Conservation (phyloP, 2,113 vertebrate species). For the Salvelinus alpinus region DNA sequence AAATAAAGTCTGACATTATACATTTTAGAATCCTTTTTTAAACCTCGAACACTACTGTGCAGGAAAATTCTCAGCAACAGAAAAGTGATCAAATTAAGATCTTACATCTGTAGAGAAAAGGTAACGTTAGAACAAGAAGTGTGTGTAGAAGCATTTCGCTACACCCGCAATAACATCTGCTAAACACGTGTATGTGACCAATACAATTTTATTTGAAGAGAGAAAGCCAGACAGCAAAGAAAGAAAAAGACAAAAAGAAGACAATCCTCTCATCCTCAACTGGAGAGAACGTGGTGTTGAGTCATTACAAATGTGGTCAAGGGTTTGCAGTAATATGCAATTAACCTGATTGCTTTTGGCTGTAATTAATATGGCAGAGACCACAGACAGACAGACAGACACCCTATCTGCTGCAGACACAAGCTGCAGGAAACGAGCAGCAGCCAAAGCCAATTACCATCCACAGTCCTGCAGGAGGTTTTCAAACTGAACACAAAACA, state of each 20-base stretch:
- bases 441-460: constrained; percentile 31
- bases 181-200: too few species aligned
- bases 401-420: neutral
- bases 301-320: constrained; percentile 31
- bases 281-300: constrained; percentile 10
- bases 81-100: too few species aligned
- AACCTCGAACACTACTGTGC: too few species aligned
- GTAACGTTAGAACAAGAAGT: too few species aligned
- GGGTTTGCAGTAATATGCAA: constrained; percentile 39
- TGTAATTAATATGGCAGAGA: constrained; percentile 54
- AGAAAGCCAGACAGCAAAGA: neutral
- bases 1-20: too few species aligned
- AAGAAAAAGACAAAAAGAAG: neutral
- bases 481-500: too few species aligned
- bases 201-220: too few species aligned
- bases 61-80: too few species aligned
- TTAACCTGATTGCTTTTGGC: constrained; percentile 52
- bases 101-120: too few species aligned
- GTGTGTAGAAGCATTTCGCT: too few species aligned
- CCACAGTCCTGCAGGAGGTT: neutral
- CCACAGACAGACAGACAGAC: constrained; percentile 2
- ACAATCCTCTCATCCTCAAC: neutral
- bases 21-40: too few species aligned
- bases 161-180: too few species aligned
- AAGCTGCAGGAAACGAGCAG: neutral